Conservation (phyloP, 2,113 vertebrate genomes). For the Larimichthys polyactis region DNA sequence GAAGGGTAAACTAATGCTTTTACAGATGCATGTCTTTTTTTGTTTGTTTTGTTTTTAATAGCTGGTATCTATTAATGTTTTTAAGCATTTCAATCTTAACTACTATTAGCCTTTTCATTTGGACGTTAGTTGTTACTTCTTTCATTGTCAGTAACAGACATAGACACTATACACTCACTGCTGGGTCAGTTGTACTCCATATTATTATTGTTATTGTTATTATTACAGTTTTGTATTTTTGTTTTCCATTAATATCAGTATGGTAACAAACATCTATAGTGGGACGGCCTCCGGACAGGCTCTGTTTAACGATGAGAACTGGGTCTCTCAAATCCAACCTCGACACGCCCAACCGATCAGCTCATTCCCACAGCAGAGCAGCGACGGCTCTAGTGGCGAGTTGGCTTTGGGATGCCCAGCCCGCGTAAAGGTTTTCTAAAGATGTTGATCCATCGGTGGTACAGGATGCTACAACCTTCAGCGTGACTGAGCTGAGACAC, state of each 20-base stretch:
- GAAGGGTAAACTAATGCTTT: slow-evolving; percentile 87
- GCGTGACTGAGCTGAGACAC: slow-evolving; percentile 72
- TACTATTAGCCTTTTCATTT: slow-evolving; percentile 90
- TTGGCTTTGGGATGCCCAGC: slow-evolving; percentile 38
- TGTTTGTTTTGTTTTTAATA: slow-evolving; percentile 86
- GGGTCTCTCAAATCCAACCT: slow-evolving; percentile 32
- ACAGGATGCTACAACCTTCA: slow-evolving; percentile 82
- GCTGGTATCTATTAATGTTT: slow-evolving; percentile 99
- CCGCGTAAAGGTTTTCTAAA: slow-evolving; percentile 63
- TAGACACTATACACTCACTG: slow-evolving; percentile 94
- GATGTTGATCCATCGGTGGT: slow-evolving; percentile 78
- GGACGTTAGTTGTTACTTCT: slow-evolving; percentile 87
- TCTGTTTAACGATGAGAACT: slow-evolving; percentile 60
- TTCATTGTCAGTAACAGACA: slow-evolving; percentile 92
- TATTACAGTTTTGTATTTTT: slow-evolving; percentile 69
- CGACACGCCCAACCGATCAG: accelerated
- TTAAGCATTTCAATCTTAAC: slow-evolving; percentile 92
- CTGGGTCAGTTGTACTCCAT: slow-evolving; percentile 98
- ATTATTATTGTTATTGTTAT: slow-evolving; percentile 76
- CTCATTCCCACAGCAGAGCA: background rate
- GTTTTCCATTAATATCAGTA: slow-evolving; percentile 87
- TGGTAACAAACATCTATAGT: slow-evolving; percentile 83
- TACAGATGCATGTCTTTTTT: slow-evolving; percentile 85
- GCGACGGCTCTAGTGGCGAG: background rate
- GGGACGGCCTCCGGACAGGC: slow-evolving; percentile 90